Percentiles rank a stretch among this genome's conserved stretches.
Evolutionary conservation across 2,888 invertebrate species (phyloP).

Genomic region (Morinoia aosen): DNA sequence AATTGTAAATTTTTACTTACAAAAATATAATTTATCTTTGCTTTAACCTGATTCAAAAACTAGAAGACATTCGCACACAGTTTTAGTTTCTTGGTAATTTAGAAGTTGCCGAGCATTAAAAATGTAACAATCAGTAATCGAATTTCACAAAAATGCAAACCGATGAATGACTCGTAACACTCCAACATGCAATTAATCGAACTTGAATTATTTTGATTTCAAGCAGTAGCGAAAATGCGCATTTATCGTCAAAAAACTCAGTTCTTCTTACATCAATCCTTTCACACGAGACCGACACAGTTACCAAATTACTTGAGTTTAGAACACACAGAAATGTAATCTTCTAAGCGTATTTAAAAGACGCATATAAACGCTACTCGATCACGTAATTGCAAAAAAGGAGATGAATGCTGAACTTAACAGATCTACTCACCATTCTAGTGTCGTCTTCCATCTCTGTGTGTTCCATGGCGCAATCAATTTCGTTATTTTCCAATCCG

Average conservation of each 20-base stretch:
- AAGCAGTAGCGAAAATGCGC: not conserved
- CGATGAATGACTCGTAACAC: not conserved
- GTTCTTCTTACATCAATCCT: not conserved
- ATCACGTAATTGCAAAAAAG: not conserved
- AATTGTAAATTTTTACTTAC: too few species aligned
- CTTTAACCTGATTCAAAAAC: too few species aligned
- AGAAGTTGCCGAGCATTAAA: not conserved
- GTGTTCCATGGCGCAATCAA: not conserved
- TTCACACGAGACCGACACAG: not conserved
- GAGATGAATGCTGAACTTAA: not conserved
- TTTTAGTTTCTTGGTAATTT: not conserved
- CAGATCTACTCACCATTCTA: conserved; percentile 6
- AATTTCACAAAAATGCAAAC: not conserved
- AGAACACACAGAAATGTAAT: not conserved
- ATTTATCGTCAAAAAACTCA: not conserved
- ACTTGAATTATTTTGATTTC: not conserved
- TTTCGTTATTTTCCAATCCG: not conserved
- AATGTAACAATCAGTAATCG: not conserved
- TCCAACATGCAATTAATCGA: not conserved
- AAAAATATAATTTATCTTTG: too few species aligned
- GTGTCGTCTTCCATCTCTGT: conserved; percentile 46
- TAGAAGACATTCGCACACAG: too few species aligned
- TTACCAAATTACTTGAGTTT: not conserved
- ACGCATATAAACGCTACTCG: not conserved
- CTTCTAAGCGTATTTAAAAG: not conserved